These are phyloP conservation scores for Clarias laeviceps DNA, from an alignment of 2,797 vertebrate species.

Conservation along the genomic window DNA sequence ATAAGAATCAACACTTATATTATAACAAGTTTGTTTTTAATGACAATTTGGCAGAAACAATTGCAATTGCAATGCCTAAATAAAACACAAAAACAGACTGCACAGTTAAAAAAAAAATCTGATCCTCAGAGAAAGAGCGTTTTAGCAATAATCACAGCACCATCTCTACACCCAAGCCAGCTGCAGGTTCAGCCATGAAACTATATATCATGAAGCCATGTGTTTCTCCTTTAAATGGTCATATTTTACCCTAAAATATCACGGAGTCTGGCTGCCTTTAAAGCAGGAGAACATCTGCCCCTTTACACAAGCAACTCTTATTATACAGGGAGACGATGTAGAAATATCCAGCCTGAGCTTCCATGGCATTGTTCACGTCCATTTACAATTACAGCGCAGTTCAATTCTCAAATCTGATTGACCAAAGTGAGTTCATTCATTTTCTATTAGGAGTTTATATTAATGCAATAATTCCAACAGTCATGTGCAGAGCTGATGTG, in stretches of 20 bases:
- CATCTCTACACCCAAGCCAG: not conserved
- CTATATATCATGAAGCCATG: not conserved
- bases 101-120: not conserved
- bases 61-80: not conserved
- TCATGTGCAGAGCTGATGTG: not conserved
- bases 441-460: not conserved
- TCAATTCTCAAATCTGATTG: not conserved
- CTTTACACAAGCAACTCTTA: not conserved
- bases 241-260: not conserved
- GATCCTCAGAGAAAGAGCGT: not conserved
- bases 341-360: not conserved
- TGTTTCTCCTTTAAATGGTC: not conserved
- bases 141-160: not conserved
- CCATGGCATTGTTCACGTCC: no score
- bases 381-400: not conserved
- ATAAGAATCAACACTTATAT: not conserved
- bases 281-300: not conserved
- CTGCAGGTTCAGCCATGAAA: not conserved
- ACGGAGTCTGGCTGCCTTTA: not conserved
- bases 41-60: not conserved
- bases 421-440: not conserved
- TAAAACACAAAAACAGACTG: not conserved
- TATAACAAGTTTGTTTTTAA: not conserved
- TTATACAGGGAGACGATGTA: not conserved
- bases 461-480: not conserved